phyloP scores from a whole-genome alignment of 1,140 invertebrate genomes.

The Listronotus oregonensis region DNA sequence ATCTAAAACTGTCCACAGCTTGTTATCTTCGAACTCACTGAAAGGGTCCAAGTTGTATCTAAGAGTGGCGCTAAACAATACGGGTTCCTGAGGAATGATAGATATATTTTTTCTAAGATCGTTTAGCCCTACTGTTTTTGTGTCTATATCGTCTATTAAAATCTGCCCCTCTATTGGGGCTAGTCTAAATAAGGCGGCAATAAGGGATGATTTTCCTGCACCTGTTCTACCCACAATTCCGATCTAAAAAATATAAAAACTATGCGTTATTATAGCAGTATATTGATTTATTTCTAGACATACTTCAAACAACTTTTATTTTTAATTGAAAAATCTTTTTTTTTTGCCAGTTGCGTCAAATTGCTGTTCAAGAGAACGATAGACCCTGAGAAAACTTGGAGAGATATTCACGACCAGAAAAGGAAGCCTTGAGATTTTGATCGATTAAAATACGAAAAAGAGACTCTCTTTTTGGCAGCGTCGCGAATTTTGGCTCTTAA shows the following conservation, averaged over 20 bases:
- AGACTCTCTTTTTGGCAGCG: too few relatives aligned
- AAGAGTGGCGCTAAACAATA: slow-evolving; percentile 35
- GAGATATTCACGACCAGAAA: too few relatives aligned
- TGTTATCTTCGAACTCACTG: slow-evolving; percentile 59
- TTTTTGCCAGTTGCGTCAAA: too few relatives aligned
- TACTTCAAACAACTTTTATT: too few relatives aligned
- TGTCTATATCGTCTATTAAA: slow-evolving; percentile 68
- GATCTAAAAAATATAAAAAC: slow-evolving; percentile 18
- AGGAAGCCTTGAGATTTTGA: too few relatives aligned
- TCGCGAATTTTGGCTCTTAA: too few relatives aligned
- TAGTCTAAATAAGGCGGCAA: slow-evolving; percentile 70
- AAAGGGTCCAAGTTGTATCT: slow-evolving; percentile 85
- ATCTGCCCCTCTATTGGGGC: slow-evolving; percentile 62
- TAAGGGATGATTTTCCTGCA: slow-evolving; percentile 78
- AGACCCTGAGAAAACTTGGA: too few relatives aligned
- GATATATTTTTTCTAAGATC: slow-evolving; percentile 64
- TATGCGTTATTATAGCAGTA: too few relatives aligned
- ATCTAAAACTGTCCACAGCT: slow-evolving; percentile 28
- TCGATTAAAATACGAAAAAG: too few relatives aligned
- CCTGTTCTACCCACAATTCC: slow-evolving; percentile 35
- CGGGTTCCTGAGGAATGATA: slow-evolving; percentile 37
- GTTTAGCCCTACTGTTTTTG: slow-evolving; percentile 65
- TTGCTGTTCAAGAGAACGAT: too few relatives aligned
- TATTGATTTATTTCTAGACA: too few relatives aligned
- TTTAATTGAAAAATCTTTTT: too few relatives aligned